Evolutionary conservation across 2,797 vertebrate genomes (phyloP).

Genomic region (Loriculus beryllinus): DNA sequence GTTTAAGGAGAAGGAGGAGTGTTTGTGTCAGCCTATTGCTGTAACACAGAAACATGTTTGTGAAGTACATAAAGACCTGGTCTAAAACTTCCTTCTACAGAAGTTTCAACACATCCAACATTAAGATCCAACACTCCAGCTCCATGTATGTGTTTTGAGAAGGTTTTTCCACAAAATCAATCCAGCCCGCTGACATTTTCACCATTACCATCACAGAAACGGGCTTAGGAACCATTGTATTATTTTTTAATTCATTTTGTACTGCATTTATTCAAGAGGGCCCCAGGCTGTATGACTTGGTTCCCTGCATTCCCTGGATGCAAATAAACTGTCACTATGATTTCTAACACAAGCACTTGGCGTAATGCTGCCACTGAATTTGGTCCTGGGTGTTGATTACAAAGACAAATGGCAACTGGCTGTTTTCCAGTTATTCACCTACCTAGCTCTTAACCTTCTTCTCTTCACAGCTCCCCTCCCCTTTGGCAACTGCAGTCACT

Average conservation of each 20-base stretch:
- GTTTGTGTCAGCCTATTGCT: neutral
- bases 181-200: neutral
- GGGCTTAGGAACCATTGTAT: neutral
- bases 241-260: neutral
- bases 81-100: neutral
- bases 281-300: rapidly evolving
- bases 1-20: neutral
- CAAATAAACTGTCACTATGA: neutral
- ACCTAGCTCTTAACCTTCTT: neutral
- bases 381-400: neutral
- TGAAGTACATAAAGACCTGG: neutral
- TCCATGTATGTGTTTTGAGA: rapidly evolving
- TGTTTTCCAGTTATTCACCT: neutral
- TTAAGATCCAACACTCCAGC: neutral
- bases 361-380: neutral
- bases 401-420: neutral
- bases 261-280: neutral
- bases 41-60: rapidly evolving
- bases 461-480: neutral
- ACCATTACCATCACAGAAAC: neutral
- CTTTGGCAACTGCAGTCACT: neutral
- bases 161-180: neutral
- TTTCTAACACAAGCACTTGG: neutral
- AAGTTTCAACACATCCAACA: neutral
- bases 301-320: neutral